These are phyloP conservation scores for Cassiopea xamachana DNA, from an alignment of 30 jellyfish, hydroid and myxozoan genomes.

Conservation along the genomic window DNA sequence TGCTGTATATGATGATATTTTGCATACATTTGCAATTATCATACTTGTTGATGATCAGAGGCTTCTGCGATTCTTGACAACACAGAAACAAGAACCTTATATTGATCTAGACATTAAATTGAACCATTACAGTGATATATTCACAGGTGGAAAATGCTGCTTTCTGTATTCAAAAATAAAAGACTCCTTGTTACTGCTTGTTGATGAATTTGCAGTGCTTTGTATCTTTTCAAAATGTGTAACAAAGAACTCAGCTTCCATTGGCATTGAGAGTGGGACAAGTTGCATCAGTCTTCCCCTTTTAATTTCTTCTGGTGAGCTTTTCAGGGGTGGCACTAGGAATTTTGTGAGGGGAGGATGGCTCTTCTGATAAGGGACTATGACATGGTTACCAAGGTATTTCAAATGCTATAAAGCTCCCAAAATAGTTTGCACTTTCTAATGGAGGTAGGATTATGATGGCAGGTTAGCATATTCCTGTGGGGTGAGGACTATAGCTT, in stretches of 20 bases:
- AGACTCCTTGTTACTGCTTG: slow-evolving; percentile 14
- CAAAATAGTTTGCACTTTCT: no score
- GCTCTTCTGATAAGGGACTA: no score
- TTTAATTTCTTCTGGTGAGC: no score
- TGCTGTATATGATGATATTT: slow-evolving; percentile 27
- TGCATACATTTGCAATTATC: neutral
- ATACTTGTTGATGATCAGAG: neutral
- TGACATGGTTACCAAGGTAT: no score
- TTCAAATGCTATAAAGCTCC: no score
- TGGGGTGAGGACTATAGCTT: no score
- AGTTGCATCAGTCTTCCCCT: neutral
- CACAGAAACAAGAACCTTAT: slow-evolving; percentile 10
- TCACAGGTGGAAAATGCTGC: neutral
- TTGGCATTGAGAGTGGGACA: neutral
- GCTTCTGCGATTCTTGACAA: neutral
- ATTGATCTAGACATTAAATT: neutral
- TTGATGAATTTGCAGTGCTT: slow-evolving; percentile 1
- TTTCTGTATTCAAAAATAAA: slow-evolving; percentile 31
- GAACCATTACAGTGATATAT: neutral
- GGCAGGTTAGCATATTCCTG: no score
- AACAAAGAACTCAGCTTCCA: neutral
- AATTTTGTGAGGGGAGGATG: no score
- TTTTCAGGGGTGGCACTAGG: no score
- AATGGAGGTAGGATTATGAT: no score
- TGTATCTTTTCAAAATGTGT: slow-evolving; percentile 31